Base-by-base conservation (phyloP, 2,113 vertebrate genomes). In the Indicator indicator region DNA sequence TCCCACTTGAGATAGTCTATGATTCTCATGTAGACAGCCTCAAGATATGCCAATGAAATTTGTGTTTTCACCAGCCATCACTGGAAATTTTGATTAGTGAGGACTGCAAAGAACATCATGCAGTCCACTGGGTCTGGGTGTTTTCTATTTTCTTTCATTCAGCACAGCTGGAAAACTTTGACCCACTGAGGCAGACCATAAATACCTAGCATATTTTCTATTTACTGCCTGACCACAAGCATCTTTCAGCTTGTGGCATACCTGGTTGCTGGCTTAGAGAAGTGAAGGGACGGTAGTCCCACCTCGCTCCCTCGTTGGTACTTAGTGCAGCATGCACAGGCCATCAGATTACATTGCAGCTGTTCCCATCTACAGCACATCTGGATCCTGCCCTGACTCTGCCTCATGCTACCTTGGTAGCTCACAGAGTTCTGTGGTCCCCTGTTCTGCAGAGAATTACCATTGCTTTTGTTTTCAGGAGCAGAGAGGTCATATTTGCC, bases 231-330 rank as follows among this genome's bases (percentile, higher is more conserved):
- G 42, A 27, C 23, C 5, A 7, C 30, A 64, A 63, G 18, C 33
- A 52, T 15, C 28, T 48, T 19, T 68, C 38, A 56, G 23, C 27
- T 24, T 58, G 18, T 27, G 20, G 44, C 82, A 76, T 50, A 30
- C 18, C 9, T 16, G 19, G 42, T 59, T 65, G 42, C 42, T 58
- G 42, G 14, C 32, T 44, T 78, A 59, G 21, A 65, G 50, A 71
- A 19, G 6, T 36, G 9, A 36, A 20, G 26, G 42, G 5, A 38
- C 28, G 36, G 20, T 7, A 64, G 30, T 16, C 21, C 9, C 7
- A 10, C 12, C 40, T 81, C 2, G 2, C 12, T 50, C 32, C 42
- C 32, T 17, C 26, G 9, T 9, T 1, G 0, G n/a, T 36, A 48
- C n/a, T 20, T 50, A 23, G 13, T 62, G 36, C 4, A 7, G 60